phyloP scores from a whole-genome alignment of 1,140 invertebrate species.

The Eriocheir sinensis region DNA sequence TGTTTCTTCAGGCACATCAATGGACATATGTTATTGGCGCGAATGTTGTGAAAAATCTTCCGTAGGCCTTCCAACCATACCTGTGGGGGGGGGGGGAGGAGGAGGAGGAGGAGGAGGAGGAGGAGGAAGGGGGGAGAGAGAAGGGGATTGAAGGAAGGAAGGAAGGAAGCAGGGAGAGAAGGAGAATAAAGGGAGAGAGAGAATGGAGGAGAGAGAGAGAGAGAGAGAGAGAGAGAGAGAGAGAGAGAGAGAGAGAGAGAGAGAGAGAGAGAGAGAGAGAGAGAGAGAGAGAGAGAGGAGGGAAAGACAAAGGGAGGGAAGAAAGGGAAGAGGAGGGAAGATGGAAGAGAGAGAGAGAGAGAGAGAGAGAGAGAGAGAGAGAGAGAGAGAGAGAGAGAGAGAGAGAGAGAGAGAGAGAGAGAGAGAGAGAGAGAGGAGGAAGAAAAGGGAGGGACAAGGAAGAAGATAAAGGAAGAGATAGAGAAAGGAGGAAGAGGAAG shows the following conservation, averaged over 20 bases:
- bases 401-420: not conserved
- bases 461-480: too few relatives aligned
- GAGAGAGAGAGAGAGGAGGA: too few relatives aligned
- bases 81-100: constrained; percentile 83
- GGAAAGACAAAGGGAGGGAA: too few relatives aligned
- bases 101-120: not conserved
- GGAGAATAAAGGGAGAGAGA: not conserved
- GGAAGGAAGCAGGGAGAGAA: not conserved
- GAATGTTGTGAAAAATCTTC: constrained; percentile 98
- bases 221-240: constrained; percentile 40
- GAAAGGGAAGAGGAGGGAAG: not conserved
- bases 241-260: constrained; percentile 44
- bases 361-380: too few relatives aligned
- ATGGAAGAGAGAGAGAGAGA: not conserved
- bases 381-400: not conserved
- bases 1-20: constrained; percentile 99
- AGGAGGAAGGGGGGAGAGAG: not conserved
- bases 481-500: too few relatives aligned
- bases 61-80: constrained; percentile 97
- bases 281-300: constrained; percentile 11
- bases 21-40: constrained; percentile 99
- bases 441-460: too few relatives aligned
- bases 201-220: not conserved
- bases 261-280: constrained; percentile 34
- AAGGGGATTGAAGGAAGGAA: not conserved